These are phyloP conservation scores for Laodelphax striatellus DNA, from an alignment of 1,140 invertebrate genomes.

Conservation along the genomic window DNA sequence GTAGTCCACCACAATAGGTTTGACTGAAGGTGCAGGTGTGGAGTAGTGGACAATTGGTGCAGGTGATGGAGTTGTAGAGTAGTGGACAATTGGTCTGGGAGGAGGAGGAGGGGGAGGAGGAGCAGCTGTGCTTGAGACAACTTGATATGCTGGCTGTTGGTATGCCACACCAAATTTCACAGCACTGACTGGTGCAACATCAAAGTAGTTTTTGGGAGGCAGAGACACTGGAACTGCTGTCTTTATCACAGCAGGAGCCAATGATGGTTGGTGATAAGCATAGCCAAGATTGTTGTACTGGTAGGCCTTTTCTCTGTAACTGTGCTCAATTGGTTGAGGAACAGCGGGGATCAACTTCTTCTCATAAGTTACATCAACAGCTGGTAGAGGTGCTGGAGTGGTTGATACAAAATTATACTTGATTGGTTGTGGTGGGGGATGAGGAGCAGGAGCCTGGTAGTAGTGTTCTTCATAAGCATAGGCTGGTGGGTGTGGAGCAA, in stretches of 20 bases:
- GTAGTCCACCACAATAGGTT: neutral
- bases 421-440: neutral
- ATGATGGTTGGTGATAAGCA: conserved; percentile 6
- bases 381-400: neutral
- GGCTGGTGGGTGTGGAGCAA: neutral
- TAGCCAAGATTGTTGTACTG: neutral
- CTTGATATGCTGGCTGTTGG: neutral
- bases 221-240: conserved; percentile 6
- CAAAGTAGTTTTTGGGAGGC: conserved; percentile 22
- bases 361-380: too few relatives aligned
- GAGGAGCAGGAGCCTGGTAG: neutral
- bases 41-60: conserved; percentile 17
- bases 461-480: neutral
- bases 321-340: neutral
- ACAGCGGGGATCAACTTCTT: too few relatives aligned
- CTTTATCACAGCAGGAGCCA: neutral
- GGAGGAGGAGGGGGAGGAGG: conserved; percentile 24
- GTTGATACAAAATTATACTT: neutral
- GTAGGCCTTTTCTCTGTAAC: neutral
- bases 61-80: conserved; percentile 4
- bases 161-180: conserved; percentile 19
- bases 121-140: conserved; percentile 1
- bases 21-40: conserved; percentile 5
- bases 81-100: conserved; percentile 12
- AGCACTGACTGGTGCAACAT: neutral